Evolutionary conservation across 2,113 vertebrate species (phyloP).

Genomic region (Dipodomys stephensi): DNA sequence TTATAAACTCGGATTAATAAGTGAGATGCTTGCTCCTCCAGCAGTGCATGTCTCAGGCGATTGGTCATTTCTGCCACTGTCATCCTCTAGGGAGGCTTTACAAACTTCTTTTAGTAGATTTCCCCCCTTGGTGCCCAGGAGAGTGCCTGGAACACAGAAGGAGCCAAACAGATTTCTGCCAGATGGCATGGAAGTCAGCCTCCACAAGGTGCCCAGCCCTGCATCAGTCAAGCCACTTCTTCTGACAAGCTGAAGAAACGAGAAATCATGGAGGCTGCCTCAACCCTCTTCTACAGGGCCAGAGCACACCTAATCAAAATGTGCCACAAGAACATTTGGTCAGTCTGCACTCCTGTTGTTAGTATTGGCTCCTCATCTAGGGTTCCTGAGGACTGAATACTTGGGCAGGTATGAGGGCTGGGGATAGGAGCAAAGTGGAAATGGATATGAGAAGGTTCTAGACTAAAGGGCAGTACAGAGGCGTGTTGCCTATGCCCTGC

Average conservation of each 20-base stretch:
- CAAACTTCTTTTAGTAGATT: neutral
- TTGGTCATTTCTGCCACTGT: neutral
- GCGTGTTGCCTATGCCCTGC: neutral
- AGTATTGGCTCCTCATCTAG: neutral
- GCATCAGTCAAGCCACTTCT: neutral
- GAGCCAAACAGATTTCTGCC: neutral
- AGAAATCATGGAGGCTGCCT: neutral
- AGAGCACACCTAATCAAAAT: neutral
- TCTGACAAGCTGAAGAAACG: neutral
- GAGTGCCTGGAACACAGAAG: neutral
- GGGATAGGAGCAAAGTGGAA: neutral
- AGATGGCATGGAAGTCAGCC: neutral
- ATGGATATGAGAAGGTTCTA: neutral
- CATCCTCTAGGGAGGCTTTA: neutral
- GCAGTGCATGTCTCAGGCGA: neutral
- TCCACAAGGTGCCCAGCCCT: neutral
- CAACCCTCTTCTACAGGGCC: neutral
- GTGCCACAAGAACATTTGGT: neutral
- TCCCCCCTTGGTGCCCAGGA: neutral
- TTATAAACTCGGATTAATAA: constrained; percentile 40
- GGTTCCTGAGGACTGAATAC: neutral
- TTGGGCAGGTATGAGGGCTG: neutral
- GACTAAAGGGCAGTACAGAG: neutral
- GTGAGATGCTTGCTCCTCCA: neutral
- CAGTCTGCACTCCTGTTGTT: neutral